Evolutionary conservation across 2,888 invertebrate genomes (phyloP), one percentile per base, ranked within the genome.

Genomic region (Cheilosia vulpina): DNA sequence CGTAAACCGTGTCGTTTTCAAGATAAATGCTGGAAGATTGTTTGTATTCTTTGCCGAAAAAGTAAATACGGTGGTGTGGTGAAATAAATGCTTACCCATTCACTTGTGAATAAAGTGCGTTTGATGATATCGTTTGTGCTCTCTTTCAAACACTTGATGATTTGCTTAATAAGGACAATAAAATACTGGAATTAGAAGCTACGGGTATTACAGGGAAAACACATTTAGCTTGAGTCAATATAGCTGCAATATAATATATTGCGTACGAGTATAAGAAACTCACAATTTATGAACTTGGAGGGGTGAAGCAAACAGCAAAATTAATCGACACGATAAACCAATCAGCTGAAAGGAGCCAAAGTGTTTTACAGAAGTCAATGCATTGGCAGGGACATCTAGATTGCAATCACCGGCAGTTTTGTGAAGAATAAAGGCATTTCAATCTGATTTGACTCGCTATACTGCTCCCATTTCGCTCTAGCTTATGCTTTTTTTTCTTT

Each of bases 41-140:
- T 27, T 0, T 58, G 21, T 15, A 19, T 11, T 17, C n/a, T 7
- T 34, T 17, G 34, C 17, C 52, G 34, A 21, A 45, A 62, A 63
- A 78, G 57, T 47, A 27, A 78, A 31, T 24, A 58, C 50, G 47
- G 15, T 11, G 45, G 50, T 21, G 41, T 71, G 43, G 63, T 15
- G 7, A 0, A 17, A 60, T 13, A n/a, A 62, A 53, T 62, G 31
- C 52, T 53, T 45, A 62, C 43, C 13, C 43, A 72, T 50, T 72
- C 62, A 34, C 34, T 72, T 62, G 72, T 45, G 62, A 72, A 72
- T 63, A 62, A 62, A 72, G 62, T 45, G 43, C 62, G 53, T 62
- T 45, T 53, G 31, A 27, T 53, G 62, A 62, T 62, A 53, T 53
- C 72, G 31, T 34, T 31, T 62, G 5, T 24, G 38, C 45, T 21